Evolutionary conservation across 2,888 invertebrate genomes (phyloP), one percentile per base, ranked within the genome.

Genomic region (Ophioninae sp.): DNA sequence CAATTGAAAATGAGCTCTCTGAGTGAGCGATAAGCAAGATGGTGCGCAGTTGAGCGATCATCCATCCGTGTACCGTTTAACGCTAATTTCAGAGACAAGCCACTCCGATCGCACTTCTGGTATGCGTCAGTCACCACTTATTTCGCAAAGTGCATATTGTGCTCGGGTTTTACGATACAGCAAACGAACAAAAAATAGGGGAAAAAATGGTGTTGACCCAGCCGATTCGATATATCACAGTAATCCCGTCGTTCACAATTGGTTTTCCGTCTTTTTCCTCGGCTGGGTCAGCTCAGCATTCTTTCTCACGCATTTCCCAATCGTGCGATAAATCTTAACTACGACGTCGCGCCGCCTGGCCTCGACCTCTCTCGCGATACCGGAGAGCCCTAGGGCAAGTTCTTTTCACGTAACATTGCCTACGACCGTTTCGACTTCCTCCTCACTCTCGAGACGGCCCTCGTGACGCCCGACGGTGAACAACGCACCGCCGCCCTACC

Each of bases 401-500:
- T 83, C 64, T 76, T 83, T 83, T 79, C 83, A 71, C 79, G 76
- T 83, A 83, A 83, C 83, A 39, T 65, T 44, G 56, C 76, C 75
- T 30, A 80, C 69, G 69, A 30, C 58, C 63, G 23, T 56, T 37
- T 59, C 64, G 67, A 83, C 82, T 83, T 83, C 82, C 82, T 79
- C 67, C 82, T 79, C 71, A 83, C 74, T 74, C 61, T 81, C 73
- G 63, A 51, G 84, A 86, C 85, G 59, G 86, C 84, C 85, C 88
- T 85, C 76, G 84, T 81, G 80, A 78, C 81, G 72, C 83, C 81
- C 61, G 68, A 69, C 71, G 71, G 58, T 86, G 86, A 86, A 87
- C 83, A 83, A 87, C 85, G 86, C 87, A 87, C 37, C 9, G 73
- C 20, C 88, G 88, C 88, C 88, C 89, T 90, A 90, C 90, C 90